These are phyloP conservation scores for Neodiprion fabricii DNA, from an alignment of 1,140 invertebrate genomes.

Conservation along the genomic window DNA sequence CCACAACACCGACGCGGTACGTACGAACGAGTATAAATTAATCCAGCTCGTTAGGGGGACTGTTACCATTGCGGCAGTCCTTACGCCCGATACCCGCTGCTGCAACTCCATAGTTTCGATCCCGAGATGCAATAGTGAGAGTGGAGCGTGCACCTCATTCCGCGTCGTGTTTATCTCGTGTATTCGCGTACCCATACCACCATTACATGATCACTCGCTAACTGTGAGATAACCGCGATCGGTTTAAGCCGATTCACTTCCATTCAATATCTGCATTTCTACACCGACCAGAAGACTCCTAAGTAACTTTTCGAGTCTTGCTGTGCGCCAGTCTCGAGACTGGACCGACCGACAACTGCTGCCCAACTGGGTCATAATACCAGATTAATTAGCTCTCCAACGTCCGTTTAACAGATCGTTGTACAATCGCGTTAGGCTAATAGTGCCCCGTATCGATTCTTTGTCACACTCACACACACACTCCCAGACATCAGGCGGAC, in stretches of 20 bases:
- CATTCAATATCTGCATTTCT: slow-evolving; percentile 1
- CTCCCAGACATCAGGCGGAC: background rate
- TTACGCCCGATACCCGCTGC: slow-evolving; percentile 1
- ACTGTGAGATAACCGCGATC: background rate
- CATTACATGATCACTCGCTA: background rate
- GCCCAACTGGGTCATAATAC: slow-evolving; percentile 40
- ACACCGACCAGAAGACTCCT: slow-evolving; percentile 7
- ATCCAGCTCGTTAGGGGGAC: slow-evolving; percentile 48
- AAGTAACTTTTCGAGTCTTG: slow-evolving; percentile 10
- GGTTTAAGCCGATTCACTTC: background rate
- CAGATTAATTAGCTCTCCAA: slow-evolving; percentile 45
- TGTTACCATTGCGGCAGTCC: slow-evolving; percentile 6
- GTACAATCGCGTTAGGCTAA: slow-evolving; percentile 26
- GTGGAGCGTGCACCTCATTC: background rate
- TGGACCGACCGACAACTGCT: slow-evolving; percentile 1
- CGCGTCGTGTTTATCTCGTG: background rate
- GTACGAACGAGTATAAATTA: slow-evolving; percentile 50
- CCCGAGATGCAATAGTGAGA: too few species aligned
- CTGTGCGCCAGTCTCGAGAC: background rate
- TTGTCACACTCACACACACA: slow-evolving; percentile 21
- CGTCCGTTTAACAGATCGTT: slow-evolving; percentile 31
- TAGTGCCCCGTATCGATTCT: background rate
- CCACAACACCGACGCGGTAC: slow-evolving; percentile 25
- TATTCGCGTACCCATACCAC: background rate
- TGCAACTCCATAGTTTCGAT: background rate